Percentiles rank a stretch among this genome's conserved stretches.
These are phyloP conservation scores for Maniola jurtina DNA, from an alignment of 1,140 invertebrate species.

Conservation along the genomic window DNA sequence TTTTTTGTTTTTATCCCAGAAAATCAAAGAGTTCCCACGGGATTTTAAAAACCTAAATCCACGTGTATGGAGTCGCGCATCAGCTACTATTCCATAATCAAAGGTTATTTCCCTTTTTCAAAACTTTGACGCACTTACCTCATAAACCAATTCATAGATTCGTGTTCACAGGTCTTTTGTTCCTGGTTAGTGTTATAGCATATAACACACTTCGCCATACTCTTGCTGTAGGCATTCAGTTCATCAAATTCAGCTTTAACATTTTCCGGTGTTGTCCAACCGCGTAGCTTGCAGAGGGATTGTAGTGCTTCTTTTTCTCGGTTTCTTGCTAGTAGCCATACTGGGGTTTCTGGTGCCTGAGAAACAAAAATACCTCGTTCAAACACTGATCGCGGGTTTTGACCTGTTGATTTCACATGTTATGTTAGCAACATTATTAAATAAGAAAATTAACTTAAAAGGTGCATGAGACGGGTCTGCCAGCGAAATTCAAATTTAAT, in stretches of 20 bases:
- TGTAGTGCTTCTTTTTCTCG: conserved; percentile 73
- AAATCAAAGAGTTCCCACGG: no score
- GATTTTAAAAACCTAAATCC: no score
- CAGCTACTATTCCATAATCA: no score
- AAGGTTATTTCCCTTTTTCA: no score
- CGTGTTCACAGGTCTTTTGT: conserved; percentile 49
- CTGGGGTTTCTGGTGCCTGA: conserved; percentile 83
- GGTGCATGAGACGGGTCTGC: no score
- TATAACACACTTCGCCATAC: conserved; percentile 55
- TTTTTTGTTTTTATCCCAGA: no score
- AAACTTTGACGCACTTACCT: conserved; percentile 38
- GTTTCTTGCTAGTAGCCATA: conserved; percentile 80
- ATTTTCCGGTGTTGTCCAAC: conserved; percentile 71
- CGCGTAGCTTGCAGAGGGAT: conserved; percentile 76
- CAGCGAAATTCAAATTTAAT: no score
- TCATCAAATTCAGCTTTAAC: conserved; percentile 74
- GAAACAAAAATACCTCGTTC: background rate
- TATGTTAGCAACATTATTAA: no score
- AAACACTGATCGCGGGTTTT: no score
- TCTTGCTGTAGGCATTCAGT: conserved; percentile 58
- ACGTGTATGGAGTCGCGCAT: no score
- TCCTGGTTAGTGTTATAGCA: conserved; percentile 44
- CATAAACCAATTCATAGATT: conserved; percentile 53
- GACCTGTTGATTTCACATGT: no score
- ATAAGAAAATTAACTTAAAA: no score